Conservation (phyloP, 2,888 invertebrate species). For the Thumatha senex region DNA sequence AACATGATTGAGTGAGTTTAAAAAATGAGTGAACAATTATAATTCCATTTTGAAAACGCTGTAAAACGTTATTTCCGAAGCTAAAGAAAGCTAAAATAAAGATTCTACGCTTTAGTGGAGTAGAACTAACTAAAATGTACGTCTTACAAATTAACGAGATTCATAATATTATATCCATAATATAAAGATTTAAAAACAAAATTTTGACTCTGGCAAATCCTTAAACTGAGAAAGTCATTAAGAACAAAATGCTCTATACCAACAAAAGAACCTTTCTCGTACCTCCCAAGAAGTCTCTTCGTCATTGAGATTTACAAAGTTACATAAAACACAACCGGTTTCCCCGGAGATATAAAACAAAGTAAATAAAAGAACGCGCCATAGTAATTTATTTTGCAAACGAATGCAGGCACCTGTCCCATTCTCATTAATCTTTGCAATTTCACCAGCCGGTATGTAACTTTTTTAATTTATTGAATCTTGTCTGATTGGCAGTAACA, state of each 20-base stretch:
- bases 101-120: too few species aligned
- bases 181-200: too few species aligned
- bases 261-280: not conserved
- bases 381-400: slow-evolving; percentile 27
- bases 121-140: too few species aligned
- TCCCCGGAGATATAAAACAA: slow-evolving; percentile 17
- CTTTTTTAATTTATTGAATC: not conserved
- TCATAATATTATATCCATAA: too few species aligned
- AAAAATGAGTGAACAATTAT: too few species aligned
- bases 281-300: slow-evolving; percentile 7
- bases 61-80: too few species aligned
- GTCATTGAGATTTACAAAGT: not conserved
- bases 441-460: slow-evolving; percentile 13
- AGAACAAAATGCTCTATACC: not conserved
- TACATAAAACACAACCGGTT: slow-evolving; percentile 4
- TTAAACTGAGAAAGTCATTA: too few species aligned
- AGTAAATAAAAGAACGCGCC: slow-evolving; percentile 33
- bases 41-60: too few species aligned
- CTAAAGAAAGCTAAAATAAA: too few species aligned
- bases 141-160: too few species aligned
- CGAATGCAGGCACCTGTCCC: slow-evolving; percentile 29
- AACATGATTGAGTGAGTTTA: too few species aligned
- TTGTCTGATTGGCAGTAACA: not conserved
- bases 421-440: slow-evolving; percentile 28
- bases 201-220: too few species aligned